phyloP scores from a whole-genome alignment of 2,797 vertebrate genomes.

The Coccyzus lansbergi region DNA sequence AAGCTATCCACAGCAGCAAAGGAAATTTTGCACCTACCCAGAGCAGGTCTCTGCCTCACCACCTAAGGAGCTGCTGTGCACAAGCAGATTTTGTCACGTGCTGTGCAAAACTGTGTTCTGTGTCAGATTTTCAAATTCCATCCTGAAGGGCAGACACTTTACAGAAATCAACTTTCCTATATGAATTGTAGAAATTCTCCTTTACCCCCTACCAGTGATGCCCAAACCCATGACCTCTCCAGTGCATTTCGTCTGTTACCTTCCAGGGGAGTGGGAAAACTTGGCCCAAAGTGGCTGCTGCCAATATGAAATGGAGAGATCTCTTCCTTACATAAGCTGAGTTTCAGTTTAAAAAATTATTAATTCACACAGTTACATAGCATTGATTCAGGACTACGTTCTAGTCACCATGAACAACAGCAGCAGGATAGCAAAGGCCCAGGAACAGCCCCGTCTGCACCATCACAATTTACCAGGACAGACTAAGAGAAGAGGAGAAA shows the following conservation, averaged over 20 bases:
- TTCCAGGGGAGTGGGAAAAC: neutral
- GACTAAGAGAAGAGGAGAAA: neutral
- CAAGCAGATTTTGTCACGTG: neutral
- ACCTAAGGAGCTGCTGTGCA: neutral
- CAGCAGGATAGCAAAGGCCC: neutral
- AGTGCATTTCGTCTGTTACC: neutral
- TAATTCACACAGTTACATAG: neutral
- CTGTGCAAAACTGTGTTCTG: neutral
- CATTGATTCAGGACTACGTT: neutral
- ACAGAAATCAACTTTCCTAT: neutral
- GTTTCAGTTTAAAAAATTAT: neutral
- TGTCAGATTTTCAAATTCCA: neutral
- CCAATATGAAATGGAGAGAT: neutral
- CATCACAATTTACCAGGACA: neutral
- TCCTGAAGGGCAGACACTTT: neutral
- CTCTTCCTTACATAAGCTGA: neutral
- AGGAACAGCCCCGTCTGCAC: neutral
- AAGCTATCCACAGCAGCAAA: neutral
- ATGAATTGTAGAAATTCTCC: neutral
- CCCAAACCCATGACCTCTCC: neutral
- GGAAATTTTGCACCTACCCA: neutral
- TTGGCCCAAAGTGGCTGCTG: neutral
- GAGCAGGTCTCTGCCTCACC: neutral
- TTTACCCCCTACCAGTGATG: neutral
- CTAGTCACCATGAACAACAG: accelerated